Evolutionary conservation across 2,888 invertebrate genomes (phyloP), one percentile per base, ranked within the genome.

Genomic region (Pegoplata infirma): DNA sequence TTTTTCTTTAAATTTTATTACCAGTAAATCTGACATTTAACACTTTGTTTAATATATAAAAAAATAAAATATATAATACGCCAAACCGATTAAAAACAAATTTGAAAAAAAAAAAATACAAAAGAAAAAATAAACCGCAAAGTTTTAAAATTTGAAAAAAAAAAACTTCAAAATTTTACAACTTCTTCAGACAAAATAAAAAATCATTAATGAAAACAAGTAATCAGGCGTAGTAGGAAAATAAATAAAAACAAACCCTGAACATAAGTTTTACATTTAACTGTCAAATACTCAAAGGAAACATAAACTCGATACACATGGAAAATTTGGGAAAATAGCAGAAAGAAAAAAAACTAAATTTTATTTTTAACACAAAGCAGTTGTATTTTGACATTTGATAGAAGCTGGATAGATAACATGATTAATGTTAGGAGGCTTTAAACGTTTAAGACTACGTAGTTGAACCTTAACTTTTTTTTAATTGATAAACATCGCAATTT

Each of bases 1-100:
- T 32, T 32, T n/a, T n/a, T n/a, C n/a, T n/a, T n/a, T n/a, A n/a
- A n/a, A n/a, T 61, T 74, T 46, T 23, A 53, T 53, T 61, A 64
- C 53, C 47, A 71, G 36, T 64, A 76, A 76, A 76, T 61, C 71
- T 71, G 76, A 76, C 72, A 72, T 72, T 71, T 76, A 76, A 76
- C 72, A 76, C 69, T 69, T 64, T 49, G 32, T 8, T 32, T 32
- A 4, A 64, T 63, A 36, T 55, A 32, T 19, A 44, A 72, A 72
- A 44, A 55, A 5, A 51, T 17, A 14, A 46, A 53, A 56, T 28
- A 28, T 28, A 28, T 28, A 1, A 4, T 32, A 32, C 32, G 8
- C 32, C 12, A 32, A 32, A 32, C 32, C 10, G 32, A 32, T 32
- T 32, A 28, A 28, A 28, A 28, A 4, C 6, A 28, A 28, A n/a